phyloP scores from a whole-genome alignment of 2,888 invertebrate species.

The Anticlea derivata region DNA sequence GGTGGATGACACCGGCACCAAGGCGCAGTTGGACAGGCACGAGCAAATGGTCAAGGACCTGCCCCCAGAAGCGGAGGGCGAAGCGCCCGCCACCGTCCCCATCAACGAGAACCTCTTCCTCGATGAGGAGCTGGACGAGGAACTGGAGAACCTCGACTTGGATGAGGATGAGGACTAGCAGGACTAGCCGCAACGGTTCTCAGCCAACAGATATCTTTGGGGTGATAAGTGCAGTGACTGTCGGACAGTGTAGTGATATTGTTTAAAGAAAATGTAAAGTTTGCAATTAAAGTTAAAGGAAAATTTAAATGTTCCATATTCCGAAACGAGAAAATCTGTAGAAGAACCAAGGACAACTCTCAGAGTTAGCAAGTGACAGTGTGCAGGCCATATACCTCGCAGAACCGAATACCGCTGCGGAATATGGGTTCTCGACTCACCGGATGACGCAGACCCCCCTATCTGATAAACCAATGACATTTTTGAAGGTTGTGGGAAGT shows the following conservation, averaged over 20 bases:
- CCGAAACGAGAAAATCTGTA: too few species aligned
- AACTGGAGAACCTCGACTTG: slow-evolving; percentile 90
- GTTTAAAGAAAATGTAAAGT: not conserved
- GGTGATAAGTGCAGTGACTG: not conserved
- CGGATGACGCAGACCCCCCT: too few species aligned
- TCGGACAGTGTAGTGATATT: slow-evolving; percentile 3
- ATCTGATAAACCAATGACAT: too few species aligned
- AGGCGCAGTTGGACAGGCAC: slow-evolving; percentile 87
- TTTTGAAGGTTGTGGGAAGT: too few species aligned
- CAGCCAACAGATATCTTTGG: not conserved
- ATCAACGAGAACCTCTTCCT: slow-evolving; percentile 97
- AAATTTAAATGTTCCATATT: too few species aligned
- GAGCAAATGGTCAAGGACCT: slow-evolving; percentile 69
- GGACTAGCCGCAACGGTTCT: slow-evolving; percentile 7
- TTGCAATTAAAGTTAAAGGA: too few species aligned
- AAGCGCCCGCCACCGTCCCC: slow-evolving; percentile 84
- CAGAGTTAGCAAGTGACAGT: too few species aligned
- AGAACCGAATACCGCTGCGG: too few species aligned
- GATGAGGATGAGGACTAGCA: slow-evolving; percentile 83
- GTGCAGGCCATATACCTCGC: too few species aligned
- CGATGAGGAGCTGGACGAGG: slow-evolving; percentile 93
- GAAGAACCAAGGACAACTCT: too few species aligned
- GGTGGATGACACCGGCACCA: slow-evolving; percentile 90
- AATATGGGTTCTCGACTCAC: too few species aligned
- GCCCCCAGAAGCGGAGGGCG: slow-evolving; percentile 54